These are phyloP conservation scores for Aphelenchoides besseyi DNA, from an alignment of 1,140 invertebrate genomes.

Conservation along the genomic window DNA sequence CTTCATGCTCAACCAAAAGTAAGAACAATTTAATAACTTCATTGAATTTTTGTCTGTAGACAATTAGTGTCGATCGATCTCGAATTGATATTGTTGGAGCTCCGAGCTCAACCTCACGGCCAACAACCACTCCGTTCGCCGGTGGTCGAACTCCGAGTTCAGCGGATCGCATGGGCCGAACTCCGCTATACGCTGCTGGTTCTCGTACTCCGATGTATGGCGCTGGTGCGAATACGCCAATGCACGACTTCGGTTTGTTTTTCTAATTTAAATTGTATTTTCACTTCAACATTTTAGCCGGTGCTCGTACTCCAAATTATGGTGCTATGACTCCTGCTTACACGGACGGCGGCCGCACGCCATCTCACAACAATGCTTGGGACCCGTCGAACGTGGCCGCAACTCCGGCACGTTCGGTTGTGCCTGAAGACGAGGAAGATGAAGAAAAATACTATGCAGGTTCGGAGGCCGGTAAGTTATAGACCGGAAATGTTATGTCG, in stretches of 20 bases:
- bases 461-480: constrained; percentile 19
- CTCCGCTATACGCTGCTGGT: constrained; percentile 77
- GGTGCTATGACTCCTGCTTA: constrained; percentile 84
- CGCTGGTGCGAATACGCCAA: constrained; percentile 77
- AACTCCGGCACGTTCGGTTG: constrained; percentile 42
- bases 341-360: constrained; percentile 70
- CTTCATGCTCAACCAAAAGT: constrained; percentile 81
- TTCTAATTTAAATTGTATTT: not conserved
- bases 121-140: constrained; percentile 71
- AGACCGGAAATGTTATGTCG: not conserved
- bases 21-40: constrained; percentile 21
- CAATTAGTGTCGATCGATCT: constrained; percentile 88
- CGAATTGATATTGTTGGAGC: constrained; percentile 72
- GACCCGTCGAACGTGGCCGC: constrained; percentile 24
- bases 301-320: not conserved
- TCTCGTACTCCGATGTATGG: constrained; percentile 72
- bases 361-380: constrained; percentile 45
- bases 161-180: constrained; percentile 65
- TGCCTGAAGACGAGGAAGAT: constrained; percentile 47
- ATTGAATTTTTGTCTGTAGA: constrained; percentile 68
- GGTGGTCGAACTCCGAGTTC: not conserved
- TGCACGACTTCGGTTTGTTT: constrained; percentile 67
- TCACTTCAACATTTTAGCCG: too few species aligned
- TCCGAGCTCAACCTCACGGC: constrained; percentile 59
- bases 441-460: constrained; percentile 30